Evolutionary conservation across 2,888 invertebrate species (phyloP).

Genomic region (Dynastes hyllus): DNA sequence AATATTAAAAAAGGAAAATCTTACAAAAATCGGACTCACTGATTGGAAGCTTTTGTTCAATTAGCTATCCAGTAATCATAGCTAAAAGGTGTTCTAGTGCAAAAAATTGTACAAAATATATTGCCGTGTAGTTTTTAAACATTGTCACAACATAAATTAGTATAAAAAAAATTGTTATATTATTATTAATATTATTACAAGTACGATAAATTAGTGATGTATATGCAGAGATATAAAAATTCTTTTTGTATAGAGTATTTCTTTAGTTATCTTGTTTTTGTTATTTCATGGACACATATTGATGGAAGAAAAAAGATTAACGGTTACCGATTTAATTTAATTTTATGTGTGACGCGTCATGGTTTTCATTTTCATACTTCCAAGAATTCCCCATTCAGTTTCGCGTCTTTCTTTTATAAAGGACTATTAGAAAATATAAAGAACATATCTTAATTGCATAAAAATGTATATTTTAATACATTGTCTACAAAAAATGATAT

Average conservation of each 20-base stretch:
- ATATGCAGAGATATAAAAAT: constrained; percentile 43
- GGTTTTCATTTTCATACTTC: constrained; percentile 46
- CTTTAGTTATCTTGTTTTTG: constrained; percentile 47
- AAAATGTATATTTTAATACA: constrained; percentile 46
- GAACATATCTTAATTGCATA: constrained; percentile 41
- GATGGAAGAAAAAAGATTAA: constrained; percentile 11
- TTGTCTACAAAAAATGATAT: constrained; percentile 25
- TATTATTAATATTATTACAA: constrained; percentile 37
- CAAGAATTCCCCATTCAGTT: not conserved
- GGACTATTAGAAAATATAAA: constrained; percentile 18
- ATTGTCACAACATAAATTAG: constrained; percentile 51
- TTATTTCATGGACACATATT: constrained; percentile 8
- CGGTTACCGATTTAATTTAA: constrained; percentile 46
- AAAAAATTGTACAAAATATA: constrained; percentile 53
- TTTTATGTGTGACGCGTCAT: constrained; percentile 28
- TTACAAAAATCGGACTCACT: constrained; percentile 10
- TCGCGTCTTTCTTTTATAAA: not conserved
- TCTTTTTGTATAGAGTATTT: constrained; percentile 49
- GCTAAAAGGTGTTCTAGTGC: constrained; percentile 54
- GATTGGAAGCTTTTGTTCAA: constrained; percentile 13
- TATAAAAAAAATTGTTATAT: constrained; percentile 42
- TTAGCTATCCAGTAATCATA: constrained; percentile 50
- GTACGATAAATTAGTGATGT: constrained; percentile 48
- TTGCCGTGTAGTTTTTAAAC: constrained; percentile 51
- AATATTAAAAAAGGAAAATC: constrained; percentile 15